These are phyloP conservation scores for Brachyptera risi DNA, from an alignment of 2,888 invertebrate species.

Conservation along the genomic window DNA sequence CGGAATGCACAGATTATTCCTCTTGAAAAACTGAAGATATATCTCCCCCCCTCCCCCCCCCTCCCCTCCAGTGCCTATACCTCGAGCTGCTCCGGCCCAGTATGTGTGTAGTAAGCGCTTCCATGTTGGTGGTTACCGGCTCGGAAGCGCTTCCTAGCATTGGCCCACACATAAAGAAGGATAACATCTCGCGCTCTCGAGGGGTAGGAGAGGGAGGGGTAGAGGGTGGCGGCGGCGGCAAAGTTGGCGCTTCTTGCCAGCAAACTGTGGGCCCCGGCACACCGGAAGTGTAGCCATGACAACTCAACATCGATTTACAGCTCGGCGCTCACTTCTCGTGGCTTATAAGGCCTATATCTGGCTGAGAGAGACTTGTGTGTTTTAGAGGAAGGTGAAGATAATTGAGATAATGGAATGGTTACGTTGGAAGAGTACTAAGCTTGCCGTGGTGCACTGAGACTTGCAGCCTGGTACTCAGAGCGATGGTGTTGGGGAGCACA, in stretches of 20 bases:
- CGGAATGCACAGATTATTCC: background rate
- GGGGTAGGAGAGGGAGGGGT: conserved; percentile 12
- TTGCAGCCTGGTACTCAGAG: no score
- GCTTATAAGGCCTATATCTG: no score
- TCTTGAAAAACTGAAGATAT: background rate
- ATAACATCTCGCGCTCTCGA: conserved; percentile 17
- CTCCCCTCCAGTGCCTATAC: background rate
- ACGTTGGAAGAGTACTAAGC: no score
- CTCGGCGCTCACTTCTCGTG: no score
- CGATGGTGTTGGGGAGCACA: no score
- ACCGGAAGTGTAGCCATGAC: conserved; percentile 34
- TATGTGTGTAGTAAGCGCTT: conserved; percentile 17
- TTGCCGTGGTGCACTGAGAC: no score
- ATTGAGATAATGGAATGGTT: no score
- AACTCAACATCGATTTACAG: conserved; percentile 33
- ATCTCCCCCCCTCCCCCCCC: background rate
- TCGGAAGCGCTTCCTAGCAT: conserved; percentile 33
- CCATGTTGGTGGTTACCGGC: conserved; percentile 31
- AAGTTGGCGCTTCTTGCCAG: conserved; percentile 14
- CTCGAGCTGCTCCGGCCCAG: background rate
- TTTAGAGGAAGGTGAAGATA: no score
- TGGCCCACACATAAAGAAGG: background rate
- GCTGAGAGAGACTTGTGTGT: no score
- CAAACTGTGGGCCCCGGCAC: conserved; percentile 28
- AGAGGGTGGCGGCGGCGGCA: background rate